Evolutionary conservation across 2,113 vertebrate genomes (phyloP), one percentile per base, ranked within the genome.

Genomic region (Etheostoma cragini): DNA sequence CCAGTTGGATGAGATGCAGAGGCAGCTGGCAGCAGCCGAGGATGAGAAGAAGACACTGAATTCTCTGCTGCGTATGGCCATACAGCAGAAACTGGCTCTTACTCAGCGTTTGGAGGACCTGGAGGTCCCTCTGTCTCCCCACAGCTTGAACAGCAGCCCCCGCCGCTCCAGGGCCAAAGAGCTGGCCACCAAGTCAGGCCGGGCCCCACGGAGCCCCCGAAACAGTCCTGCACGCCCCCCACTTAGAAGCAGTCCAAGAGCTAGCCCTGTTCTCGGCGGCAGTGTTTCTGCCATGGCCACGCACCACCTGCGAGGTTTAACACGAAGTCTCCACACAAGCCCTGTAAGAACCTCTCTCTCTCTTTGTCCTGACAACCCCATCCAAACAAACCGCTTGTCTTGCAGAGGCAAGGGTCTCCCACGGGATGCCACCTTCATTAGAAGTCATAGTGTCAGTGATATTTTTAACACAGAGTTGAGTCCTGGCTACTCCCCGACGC

Each of bases 11-110:
- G 95, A 96, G 91, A 96, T 96, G 95, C 95, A 96, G 91, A 87
- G 95, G 81, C 95, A 96, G 92, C 92, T 96, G 56, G 95, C 94
- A 5, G 95, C 94, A 4, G 95, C 95, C 0, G 95, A 96, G 80
- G 95, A 96, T 3, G 95, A 96, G 93, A 96, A 96, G 94, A 95
- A 94, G 93, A 96, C 95, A 0, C 91, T 96, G 47, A 96, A 96
- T 62, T 95, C 95, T 5, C 93, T 96, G 61, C 93, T 96, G 74
- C 95, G 95, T 45, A 96, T 96, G 95, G 95, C 95, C 80, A 96
- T 96, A 79, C 95, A 96, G 91, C 95, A 96, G 91, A 96, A 96
- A 69, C 56, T 96, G 83, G 95, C 95, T 14, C 93, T 96, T 1
- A 96, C 95, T 11, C 95, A 96, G 84, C 92, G 95, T 5, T 53